These are phyloP conservation scores for Leptodirus hochenwartii DNA, from an alignment of 2,888 invertebrate genomes.

Conservation along the genomic window DNA sequence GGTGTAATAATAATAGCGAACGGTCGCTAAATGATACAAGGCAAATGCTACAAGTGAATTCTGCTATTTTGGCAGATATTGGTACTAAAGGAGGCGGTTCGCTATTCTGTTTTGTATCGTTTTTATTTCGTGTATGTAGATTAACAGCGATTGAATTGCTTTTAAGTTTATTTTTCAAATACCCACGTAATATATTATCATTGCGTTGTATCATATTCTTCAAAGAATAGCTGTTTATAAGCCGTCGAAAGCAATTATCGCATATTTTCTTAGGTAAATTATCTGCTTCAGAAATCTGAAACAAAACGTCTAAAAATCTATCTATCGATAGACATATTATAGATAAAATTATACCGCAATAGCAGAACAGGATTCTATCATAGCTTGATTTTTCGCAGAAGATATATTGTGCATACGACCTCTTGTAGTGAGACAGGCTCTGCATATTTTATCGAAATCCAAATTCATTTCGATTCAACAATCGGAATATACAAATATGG, in stretches of 20 bases:
- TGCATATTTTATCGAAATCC: slow-evolving; percentile 19
- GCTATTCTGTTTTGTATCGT: slow-evolving; percentile 13
- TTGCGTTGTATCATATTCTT: slow-evolving; percentile 25
- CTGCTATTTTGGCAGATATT: slow-evolving; percentile 14
- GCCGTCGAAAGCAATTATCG: slow-evolving; percentile 24
- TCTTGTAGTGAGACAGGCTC: slow-evolving; percentile 20
- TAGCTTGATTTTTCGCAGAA: slow-evolving; percentile 20
- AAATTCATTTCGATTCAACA: slow-evolving; percentile 13
- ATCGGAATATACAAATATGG: no score
- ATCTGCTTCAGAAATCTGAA: slow-evolving; percentile 24
- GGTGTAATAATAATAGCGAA: slow-evolving; percentile 22
- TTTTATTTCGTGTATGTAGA: no score
- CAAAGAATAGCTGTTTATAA: slow-evolving; percentile 25
- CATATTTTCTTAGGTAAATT: slow-evolving; percentile 26
- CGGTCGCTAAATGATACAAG: slow-evolving; percentile 21
- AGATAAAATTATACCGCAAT: slow-evolving; percentile 18
- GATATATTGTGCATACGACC: slow-evolving; percentile 20
- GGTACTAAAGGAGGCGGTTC: slow-evolving; percentile 23
- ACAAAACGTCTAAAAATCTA: no score
- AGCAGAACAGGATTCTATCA: slow-evolving; percentile 21
- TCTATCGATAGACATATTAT: slow-evolving; percentile 5
- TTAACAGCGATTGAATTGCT: slow-evolving; percentile 19
- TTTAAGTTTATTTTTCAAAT: slow-evolving; percentile 13
- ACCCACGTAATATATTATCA: slow-evolving; percentile 21
- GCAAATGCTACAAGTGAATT: slow-evolving; percentile 23